Percentiles rank a stretch among this genome's conserved stretches.
Conservation (phyloP, 2,888 invertebrate genomes). For the Neoascia interrupta region DNA sequence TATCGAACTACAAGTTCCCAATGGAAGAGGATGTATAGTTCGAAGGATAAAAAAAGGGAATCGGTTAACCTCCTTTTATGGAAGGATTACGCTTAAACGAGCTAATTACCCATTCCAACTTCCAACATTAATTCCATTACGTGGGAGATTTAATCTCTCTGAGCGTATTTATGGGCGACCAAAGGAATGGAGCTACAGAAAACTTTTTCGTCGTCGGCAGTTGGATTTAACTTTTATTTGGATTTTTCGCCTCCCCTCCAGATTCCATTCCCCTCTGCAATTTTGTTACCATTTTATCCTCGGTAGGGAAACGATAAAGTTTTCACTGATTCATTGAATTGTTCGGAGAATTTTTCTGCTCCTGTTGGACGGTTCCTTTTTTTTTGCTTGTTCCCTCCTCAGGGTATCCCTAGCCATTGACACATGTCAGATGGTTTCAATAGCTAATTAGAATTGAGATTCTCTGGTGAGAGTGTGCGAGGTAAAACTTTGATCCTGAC, state of each 20-base stretch:
- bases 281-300: conserved; percentile 20
- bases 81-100: conserved; percentile 50
- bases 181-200: conserved; percentile 16
- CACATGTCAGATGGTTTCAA: conserved; percentile 67
- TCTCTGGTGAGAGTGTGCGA: conserved; percentile 47
- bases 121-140: conserved; percentile 63
- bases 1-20: too few relatives aligned
- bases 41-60: not conserved
- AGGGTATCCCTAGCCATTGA: conserved; percentile 40
- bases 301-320: conserved; percentile 46
- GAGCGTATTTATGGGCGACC: conserved; percentile 46
- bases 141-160: conserved; percentile 51
- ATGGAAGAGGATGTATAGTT: too few relatives aligned
- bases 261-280: conserved; percentile 1
- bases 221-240: conserved; percentile 53
- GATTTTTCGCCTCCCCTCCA: not conserved
- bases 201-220: conserved; percentile 55
- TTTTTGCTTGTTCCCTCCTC: not conserved
- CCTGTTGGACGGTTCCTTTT: not conserved
- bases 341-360: conserved; percentile 22
- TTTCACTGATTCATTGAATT: conserved; percentile 30
- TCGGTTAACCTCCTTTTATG: conserved; percentile 2
- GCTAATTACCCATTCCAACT: conserved; percentile 65
- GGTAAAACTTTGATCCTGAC: conserved; percentile 36
- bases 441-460: conserved; percentile 64